Evolutionary conservation across 2,888 invertebrate genomes (phyloP).

Genomic region (Acleris cristana): DNA sequence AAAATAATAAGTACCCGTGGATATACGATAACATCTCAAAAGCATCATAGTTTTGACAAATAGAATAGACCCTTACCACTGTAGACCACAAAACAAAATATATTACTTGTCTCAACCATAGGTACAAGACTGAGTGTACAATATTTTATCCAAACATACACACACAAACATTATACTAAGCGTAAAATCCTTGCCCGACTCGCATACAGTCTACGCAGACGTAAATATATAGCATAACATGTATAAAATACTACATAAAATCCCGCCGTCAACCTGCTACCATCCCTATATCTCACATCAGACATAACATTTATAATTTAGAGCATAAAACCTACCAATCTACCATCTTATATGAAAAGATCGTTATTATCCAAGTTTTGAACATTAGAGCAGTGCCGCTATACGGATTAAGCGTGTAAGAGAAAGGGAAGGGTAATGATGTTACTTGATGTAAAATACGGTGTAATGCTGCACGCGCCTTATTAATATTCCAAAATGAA

Average conservation of each 20-base stretch:
- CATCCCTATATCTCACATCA: constrained; percentile 30
- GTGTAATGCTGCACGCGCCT: constrained; percentile 35
- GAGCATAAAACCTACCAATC: constrained; percentile 35
- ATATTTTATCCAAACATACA: too few relatives aligned
- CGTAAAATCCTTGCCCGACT: too few relatives aligned
- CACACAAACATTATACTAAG: too few relatives aligned
- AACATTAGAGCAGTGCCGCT: constrained; percentile 27
- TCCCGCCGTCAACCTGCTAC: constrained; percentile 26
- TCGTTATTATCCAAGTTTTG: constrained; percentile 35
- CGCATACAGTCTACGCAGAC: too few relatives aligned
- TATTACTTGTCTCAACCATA: too few relatives aligned
- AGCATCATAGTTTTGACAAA: too few relatives aligned
- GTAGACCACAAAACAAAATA: too few relatives aligned
- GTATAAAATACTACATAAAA: not conserved
- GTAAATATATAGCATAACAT: not conserved
- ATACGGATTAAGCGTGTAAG: constrained; percentile 13
- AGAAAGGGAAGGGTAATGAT: constrained; percentile 3
- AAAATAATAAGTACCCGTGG: too few relatives aligned
- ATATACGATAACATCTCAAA: too few relatives aligned
- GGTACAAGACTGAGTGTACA: too few relatives aligned
- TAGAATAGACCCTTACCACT: too few relatives aligned
- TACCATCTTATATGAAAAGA: constrained; percentile 32
- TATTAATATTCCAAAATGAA: constrained; percentile 38
- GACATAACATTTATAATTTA: constrained; percentile 32
- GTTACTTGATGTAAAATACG: constrained; percentile 31